Conservation (phyloP, 2,797 vertebrate genomes). For the Xenopus petersii region DNA sequence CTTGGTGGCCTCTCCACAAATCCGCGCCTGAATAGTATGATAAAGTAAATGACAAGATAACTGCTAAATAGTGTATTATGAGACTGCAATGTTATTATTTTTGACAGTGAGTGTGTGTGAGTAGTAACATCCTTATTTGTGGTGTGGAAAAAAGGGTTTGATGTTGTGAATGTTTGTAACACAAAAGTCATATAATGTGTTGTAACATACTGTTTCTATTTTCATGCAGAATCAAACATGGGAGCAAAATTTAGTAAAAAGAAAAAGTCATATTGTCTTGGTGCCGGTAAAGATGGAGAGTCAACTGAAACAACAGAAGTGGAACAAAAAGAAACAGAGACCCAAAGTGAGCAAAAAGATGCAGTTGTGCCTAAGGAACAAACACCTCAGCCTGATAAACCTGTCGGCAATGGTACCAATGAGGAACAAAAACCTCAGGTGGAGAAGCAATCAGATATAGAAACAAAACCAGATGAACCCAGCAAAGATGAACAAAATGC, state of each 20-base stretch:
- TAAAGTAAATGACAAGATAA: no score
- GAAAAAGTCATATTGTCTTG: conserved; percentile 43
- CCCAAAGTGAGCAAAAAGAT: conserved; percentile 30
- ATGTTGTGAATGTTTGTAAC: no score
- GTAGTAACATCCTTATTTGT: no score
- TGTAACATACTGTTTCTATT: not conserved
- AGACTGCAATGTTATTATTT: no score
- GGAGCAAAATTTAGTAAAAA: conserved; percentile 47
- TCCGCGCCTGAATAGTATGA: no score
- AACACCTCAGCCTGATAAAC: conserved; percentile 7
- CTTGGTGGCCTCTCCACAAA: no score
- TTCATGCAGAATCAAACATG: conserved; percentile 37
- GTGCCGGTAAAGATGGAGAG: conserved; percentile 42
- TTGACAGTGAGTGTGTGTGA: no score
- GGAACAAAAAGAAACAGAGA: conserved; percentile 37
- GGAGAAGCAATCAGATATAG: not conserved
- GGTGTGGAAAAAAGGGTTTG: no score
- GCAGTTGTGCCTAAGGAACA: conserved; percentile 33
- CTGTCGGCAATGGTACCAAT: conserved; percentile 9
- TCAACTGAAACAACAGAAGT: conserved; percentile 43
- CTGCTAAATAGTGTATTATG: no score
- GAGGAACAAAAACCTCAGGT: conserved; percentile 6
- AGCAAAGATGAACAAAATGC: conserved; percentile 35
- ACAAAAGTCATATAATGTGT: no score
- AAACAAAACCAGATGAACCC: conserved; percentile 16